Evolutionary conservation across 2,113 vertebrate species (phyloP).

Genomic region (Syngnathus scovelli): DNA sequence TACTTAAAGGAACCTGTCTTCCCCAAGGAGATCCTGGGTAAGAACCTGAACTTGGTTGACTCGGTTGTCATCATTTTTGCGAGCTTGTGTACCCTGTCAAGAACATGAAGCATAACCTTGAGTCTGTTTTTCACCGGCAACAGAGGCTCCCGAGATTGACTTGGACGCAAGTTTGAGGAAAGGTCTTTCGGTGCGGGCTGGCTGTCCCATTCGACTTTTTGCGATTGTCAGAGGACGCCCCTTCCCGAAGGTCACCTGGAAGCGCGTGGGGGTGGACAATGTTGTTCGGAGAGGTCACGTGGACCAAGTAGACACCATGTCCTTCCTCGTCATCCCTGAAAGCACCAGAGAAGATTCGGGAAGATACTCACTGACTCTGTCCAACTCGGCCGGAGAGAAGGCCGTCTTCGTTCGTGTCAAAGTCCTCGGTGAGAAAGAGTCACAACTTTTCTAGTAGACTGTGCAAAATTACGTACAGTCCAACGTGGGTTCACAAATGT

Average conservation of each 20-base stretch:
- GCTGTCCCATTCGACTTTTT: slow-evolving; percentile 94
- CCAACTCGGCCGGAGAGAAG: slow-evolving; percentile 92
- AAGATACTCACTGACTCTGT: slow-evolving; percentile 88
- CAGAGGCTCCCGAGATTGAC: slow-evolving; percentile 96
- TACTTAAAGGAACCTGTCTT: slow-evolving; percentile 88
- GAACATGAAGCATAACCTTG: not conserved
- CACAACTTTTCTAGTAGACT: too few species aligned
- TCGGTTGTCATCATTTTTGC: not conserved
- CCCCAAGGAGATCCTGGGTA: slow-evolving; percentile 93
- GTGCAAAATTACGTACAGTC: not conserved
- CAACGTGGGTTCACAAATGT: not conserved
- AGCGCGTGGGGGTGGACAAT: slow-evolving; percentile 87
- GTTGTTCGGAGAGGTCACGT: slow-evolving; percentile 91
- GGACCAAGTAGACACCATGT: slow-evolving; percentile 95
- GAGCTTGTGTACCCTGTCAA: not conserved
- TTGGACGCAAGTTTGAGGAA: slow-evolving; percentile 96
- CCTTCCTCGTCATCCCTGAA: slow-evolving; percentile 92
- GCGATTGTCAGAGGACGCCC: slow-evolving; percentile 91
- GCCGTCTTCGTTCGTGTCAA: slow-evolving; percentile 93
- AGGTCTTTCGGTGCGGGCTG: slow-evolving; percentile 86
- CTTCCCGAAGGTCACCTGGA: slow-evolving; percentile 93
- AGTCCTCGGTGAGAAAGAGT: slow-evolving; percentile 81
- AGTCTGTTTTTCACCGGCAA: slow-evolving; percentile 21
- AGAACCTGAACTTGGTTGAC: slow-evolving; percentile 18
- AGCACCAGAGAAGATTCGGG: slow-evolving; percentile 96